Percentiles rank a stretch among this genome's conserved stretches.
phyloP scores from a whole-genome alignment of 1,140 invertebrate species.

The Muscidifurax raptorellus region DNA sequence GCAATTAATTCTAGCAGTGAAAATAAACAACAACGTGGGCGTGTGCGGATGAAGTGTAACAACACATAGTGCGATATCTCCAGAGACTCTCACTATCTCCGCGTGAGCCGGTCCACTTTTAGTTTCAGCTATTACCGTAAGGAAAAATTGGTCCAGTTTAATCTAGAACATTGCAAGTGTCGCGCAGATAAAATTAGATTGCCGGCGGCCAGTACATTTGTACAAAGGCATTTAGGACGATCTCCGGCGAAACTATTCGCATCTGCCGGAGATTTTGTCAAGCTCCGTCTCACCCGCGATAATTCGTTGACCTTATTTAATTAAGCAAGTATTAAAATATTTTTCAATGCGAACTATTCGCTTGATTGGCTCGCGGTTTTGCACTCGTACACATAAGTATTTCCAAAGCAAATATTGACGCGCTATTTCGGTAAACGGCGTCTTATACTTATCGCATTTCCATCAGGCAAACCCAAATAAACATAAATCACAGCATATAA shows the following conservation, averaged over 20 bases:
- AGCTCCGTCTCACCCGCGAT: not conserved
- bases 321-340: no score
- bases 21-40: not conserved
- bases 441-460: no score
- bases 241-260: not conserved
- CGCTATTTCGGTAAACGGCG: no score
- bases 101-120: not conserved
- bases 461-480: no score
- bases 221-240: constrained; percentile 20
- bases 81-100: not conserved
- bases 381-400: not conserved
- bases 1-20: not conserved
- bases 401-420: not conserved
- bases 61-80: not conserved
- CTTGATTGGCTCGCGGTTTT: not conserved
- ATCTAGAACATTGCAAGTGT: constrained; percentile 36
- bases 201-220: not conserved
- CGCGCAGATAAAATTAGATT: constrained; percentile 36
- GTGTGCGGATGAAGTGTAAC: not conserved
- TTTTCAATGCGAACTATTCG: no score
- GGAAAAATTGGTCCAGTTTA: constrained; percentile 29
- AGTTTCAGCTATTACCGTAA: constrained; percentile 2
- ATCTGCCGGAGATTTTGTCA: not conserved
- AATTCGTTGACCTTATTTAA: not conserved
- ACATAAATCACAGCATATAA: no score